Evolutionary conservation across 2,797 vertebrate species (phyloP), one percentile per base, ranked within the genome.

Genomic region (Petrocephalus schoutedeni): DNA sequence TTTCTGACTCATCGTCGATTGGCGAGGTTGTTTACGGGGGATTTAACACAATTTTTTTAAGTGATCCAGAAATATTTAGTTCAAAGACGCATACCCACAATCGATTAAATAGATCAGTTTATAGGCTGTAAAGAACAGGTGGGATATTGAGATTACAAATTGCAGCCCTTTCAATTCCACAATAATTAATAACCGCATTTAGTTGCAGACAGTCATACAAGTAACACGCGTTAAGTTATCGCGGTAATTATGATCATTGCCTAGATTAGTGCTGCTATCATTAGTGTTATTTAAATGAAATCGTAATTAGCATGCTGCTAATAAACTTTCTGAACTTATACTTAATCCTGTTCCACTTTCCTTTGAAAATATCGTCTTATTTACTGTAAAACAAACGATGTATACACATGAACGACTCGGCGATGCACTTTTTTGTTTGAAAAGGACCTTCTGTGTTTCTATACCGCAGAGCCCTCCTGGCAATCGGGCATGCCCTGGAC

Each of bases 21-120:
- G 80, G 45, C 45, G 41, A 54, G n/a, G 21, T 21, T 23, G 49
- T 51, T 53, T 51, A 54, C 10, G n/a, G 51, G n/a, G n/a, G 21
- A 54, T 84, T 54, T 54, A 53, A 84, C 80, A 84, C 49, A 8
- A 51, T 23, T 83, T 84, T 23, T 83, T 84, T 84, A 36, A 84
- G 51, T 54, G 1, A 80, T 80, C 1, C 36, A 49, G 41, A 80
- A 80, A 80, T 80, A 80, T 80, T 80, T 80, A n/a, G 45, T 49
- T 80, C 74, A 49, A 41, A 49, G 6, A 80, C n/a, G 19, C 19
- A 80, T 80, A 49, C 19, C 16, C 74, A 80, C 74, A 80, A 49
- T 49, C 45, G 2, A 80, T n/a, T 8, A 41, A 77, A 77, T 77
- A 80, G 19, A 80, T 80, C 14, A 2, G 45, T n/a, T 9, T n/a